Evolutionary conservation across 2,113 vertebrate genomes (phyloP).

Genomic region (Penelope pileata): DNA sequence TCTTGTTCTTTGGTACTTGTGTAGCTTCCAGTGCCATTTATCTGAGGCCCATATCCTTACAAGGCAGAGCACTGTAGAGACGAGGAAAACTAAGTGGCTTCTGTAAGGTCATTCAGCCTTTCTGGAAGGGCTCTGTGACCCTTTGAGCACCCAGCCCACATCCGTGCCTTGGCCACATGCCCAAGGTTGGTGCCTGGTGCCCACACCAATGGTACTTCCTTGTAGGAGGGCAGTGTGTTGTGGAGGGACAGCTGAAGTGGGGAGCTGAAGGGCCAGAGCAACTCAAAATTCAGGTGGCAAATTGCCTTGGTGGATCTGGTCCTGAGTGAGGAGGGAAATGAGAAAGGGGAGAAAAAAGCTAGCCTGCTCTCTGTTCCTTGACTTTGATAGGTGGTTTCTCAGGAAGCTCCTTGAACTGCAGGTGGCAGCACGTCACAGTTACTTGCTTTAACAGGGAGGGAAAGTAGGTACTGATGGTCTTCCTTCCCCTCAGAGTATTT

Average conservation of each 20-base stretch:
- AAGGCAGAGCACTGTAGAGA: background rate
- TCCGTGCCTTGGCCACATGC: accelerated
- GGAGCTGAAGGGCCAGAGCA: background rate
- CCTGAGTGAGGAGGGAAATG: background rate
- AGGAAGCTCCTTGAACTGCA: conserved; percentile 34
- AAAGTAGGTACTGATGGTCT: background rate
- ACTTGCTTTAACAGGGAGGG: background rate
- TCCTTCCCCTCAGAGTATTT: background rate
- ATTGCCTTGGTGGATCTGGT: background rate
- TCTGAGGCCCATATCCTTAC: background rate
- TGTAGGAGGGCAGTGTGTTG: accelerated
- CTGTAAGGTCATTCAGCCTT: background rate
- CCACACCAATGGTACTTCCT: accelerated
- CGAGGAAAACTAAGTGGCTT: background rate
- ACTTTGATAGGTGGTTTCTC: background rate
- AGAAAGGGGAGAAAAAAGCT: background rate
- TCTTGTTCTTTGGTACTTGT: background rate
- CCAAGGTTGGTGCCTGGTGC: background rate
- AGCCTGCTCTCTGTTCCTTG: background rate
- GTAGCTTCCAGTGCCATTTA: background rate
- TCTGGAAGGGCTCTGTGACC: background rate
- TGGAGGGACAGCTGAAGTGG: background rate
- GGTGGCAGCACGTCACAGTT: conserved; percentile 46
- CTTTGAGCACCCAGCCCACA: background rate
- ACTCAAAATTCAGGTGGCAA: background rate